These are phyloP conservation scores for Drosophila atripex DNA, from an alignment of 2,888 invertebrate species.

Conservation along the genomic window DNA sequence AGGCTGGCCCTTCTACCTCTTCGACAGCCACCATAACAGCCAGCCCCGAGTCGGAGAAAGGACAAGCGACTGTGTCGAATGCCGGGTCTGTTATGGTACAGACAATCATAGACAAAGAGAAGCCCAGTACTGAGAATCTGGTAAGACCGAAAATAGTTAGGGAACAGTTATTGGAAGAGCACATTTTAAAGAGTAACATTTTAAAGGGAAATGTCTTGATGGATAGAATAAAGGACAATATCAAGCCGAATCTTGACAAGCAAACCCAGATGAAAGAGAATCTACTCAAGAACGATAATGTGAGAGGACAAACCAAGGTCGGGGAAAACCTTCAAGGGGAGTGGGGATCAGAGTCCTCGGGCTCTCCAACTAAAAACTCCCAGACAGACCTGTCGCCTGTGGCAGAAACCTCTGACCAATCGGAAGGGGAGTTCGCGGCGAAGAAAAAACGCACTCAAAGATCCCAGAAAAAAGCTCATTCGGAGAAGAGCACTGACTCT, in stretches of 20 bases:
- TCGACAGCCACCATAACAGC: background rate
- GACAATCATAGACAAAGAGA: too few relatives aligned
- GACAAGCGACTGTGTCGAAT: background rate
- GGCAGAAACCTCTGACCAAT: background rate
- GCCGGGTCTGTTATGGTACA: too few relatives aligned
- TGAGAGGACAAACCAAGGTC: background rate
- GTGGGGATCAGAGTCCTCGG: background rate
- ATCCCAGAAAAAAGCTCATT: background rate
- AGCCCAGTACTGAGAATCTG: too few relatives aligned
- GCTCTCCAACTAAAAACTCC: background rate
- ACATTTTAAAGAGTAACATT: too few relatives aligned
- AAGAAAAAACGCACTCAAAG: background rate
- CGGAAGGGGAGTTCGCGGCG: background rate
- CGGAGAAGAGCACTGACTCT: background rate
- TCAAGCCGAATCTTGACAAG: too few relatives aligned
- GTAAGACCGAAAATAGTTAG: too few relatives aligned
- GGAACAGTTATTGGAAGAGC: too few relatives aligned
- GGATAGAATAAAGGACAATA: too few relatives aligned
- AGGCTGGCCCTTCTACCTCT: background rate
- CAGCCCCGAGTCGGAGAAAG: background rate
- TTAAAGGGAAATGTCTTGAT: too few relatives aligned
- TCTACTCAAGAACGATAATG: background rate
- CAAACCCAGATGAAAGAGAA: too few relatives aligned
- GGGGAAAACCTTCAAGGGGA: background rate
- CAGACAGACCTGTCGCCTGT: background rate